phyloP scores from a whole-genome alignment of 2,888 invertebrate genomes.

The Drosophila borborema region DNA sequence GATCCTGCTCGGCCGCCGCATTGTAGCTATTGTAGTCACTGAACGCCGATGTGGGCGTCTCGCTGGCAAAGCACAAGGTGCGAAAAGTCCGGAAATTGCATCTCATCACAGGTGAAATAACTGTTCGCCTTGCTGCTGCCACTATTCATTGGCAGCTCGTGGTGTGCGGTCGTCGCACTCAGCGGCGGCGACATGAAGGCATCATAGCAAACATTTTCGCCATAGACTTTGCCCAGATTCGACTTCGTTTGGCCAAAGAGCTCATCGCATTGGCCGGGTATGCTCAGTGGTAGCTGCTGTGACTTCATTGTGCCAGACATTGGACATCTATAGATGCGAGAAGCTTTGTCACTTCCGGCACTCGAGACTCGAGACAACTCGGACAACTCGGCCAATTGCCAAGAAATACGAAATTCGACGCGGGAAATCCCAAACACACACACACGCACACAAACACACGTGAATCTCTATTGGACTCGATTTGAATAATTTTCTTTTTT shows the following conservation, averaged over 20 bases:
- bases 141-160: slow-evolving; percentile 43
- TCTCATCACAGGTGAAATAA: slow-evolving; percentile 69
- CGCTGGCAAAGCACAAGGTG: slow-evolving; percentile 77
- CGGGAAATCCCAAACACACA: slow-evolving; percentile 83
- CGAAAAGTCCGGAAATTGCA: slow-evolving; percentile 82
- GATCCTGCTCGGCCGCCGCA: slow-evolving; percentile 51
- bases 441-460: slow-evolving; percentile 30
- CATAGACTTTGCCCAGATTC: slow-evolving; percentile 17
- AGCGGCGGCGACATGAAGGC: slow-evolving; percentile 77
- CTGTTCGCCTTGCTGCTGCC: background rate
- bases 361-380: background rate
- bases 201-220: slow-evolving; percentile 50
- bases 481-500: slow-evolving; percentile 16
- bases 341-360: slow-evolving; percentile 65
- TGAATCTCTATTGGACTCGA: slow-evolving; percentile 13
- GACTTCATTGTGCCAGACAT: slow-evolving; percentile 79
- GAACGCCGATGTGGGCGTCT: slow-evolving; percentile 85
- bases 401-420: slow-evolving; percentile 58
- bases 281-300: slow-evolving; percentile 64
- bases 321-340: background rate
- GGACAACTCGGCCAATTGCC: slow-evolving; percentile 66
- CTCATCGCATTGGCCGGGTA: slow-evolving; percentile 51
- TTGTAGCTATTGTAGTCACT: slow-evolving; percentile 65
- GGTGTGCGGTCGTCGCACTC: slow-evolving; percentile 63
- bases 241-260: slow-evolving; percentile 46